Conservation (phyloP, 1,140 invertebrate genomes). For the Drosophila ambigua region DNA sequence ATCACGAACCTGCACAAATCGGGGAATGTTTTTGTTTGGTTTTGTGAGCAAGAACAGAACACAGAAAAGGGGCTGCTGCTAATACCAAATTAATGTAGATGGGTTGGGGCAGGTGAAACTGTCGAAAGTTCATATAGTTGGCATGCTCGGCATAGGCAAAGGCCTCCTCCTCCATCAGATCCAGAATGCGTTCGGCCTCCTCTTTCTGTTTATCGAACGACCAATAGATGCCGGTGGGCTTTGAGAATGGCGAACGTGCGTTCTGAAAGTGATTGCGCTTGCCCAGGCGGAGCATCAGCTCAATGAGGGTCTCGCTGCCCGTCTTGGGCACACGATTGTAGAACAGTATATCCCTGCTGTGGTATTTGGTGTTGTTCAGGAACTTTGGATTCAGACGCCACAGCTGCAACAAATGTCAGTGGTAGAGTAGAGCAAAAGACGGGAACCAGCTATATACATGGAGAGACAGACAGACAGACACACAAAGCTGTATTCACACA, state of each 20-base stretch:
- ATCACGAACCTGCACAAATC: slow-evolving; percentile 85
- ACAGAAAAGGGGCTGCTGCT: too few relatives aligned
- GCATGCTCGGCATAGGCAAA: slow-evolving; percentile 59
- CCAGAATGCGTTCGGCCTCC: slow-evolving; percentile 29
- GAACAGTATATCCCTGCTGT: slow-evolving; percentile 89
- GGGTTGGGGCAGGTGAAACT: slow-evolving; percentile 90
- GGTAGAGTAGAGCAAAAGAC: slow-evolving; percentile 87
- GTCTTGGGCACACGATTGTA: slow-evolving; percentile 96
- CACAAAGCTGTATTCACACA: slow-evolving; percentile 29
- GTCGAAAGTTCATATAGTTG: slow-evolving; percentile 85
- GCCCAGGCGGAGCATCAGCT: slow-evolving; percentile 89
- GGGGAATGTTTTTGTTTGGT: not conserved
- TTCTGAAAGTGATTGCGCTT: slow-evolving; percentile 87
- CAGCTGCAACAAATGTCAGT: slow-evolving; percentile 43
- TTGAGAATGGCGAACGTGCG: slow-evolving; percentile 28
- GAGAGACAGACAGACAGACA: slow-evolving; percentile 38
- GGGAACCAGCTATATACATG: slow-evolving; percentile 11
- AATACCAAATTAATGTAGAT: slow-evolving; percentile 94
- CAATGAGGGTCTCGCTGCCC: slow-evolving; percentile 92
- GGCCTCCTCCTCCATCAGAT: slow-evolving; percentile 53
- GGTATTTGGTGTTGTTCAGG: slow-evolving; percentile 91
- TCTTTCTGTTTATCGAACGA: slow-evolving; percentile 32
- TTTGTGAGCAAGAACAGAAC: too few relatives aligned
- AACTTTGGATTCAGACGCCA: slow-evolving; percentile 49
- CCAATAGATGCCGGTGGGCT: slow-evolving; percentile 30